Percentiles rank a stretch among this genome's conserved stretches.
phyloP scores from a whole-genome alignment of 2,113 vertebrate genomes.

The Nymphicus hollandicus region DNA sequence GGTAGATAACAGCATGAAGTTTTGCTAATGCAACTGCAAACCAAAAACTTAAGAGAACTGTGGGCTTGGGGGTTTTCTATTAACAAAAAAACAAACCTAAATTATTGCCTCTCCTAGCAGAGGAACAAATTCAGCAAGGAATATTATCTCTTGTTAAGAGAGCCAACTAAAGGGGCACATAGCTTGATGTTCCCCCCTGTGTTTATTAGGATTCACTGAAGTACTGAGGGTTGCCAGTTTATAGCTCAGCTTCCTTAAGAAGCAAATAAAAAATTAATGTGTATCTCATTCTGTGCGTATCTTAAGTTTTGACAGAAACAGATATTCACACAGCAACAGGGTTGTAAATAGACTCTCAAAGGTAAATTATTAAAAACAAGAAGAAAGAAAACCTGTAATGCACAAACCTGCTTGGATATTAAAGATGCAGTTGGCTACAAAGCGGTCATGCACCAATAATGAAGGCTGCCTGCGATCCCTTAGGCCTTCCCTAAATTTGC shows the following conservation, averaged over 20 bases:
- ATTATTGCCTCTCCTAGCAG: slow-evolving; percentile 12
- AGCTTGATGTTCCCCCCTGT: neutral
- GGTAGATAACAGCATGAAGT: neutral
- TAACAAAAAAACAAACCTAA: neutral
- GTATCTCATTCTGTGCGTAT: slow-evolving; percentile 49
- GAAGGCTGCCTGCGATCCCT: slow-evolving; percentile 58
- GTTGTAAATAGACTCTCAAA: slow-evolving; percentile 62
- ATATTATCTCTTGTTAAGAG: slow-evolving; percentile 8
- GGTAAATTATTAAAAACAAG: slow-evolving; percentile 76
- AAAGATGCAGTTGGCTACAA: slow-evolving; percentile 69
- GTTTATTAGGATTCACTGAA: slow-evolving; percentile 50
- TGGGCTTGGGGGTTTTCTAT: neutral
- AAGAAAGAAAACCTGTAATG: slow-evolving; percentile 60
- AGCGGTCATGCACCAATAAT: slow-evolving; percentile 60
- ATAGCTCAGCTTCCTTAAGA: slow-evolving; percentile 37
- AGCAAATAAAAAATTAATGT: slow-evolving; percentile 71
- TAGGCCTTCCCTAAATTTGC: slow-evolving; percentile 61
- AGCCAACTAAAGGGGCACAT: neutral
- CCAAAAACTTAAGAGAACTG: neutral
- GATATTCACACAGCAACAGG: slow-evolving; percentile 53
- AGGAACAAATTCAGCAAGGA: neutral
- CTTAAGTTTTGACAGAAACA: slow-evolving; percentile 67
- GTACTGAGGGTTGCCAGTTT: slow-evolving; percentile 35
- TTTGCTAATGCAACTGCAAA: neutral
- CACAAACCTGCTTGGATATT: slow-evolving; percentile 67